A percentile compares a stretch with the other conserved stretches of the same genome.
phyloP scores from a whole-genome alignment of 2,888 invertebrate genomes.

The Protodeltote pygarga region DNA sequence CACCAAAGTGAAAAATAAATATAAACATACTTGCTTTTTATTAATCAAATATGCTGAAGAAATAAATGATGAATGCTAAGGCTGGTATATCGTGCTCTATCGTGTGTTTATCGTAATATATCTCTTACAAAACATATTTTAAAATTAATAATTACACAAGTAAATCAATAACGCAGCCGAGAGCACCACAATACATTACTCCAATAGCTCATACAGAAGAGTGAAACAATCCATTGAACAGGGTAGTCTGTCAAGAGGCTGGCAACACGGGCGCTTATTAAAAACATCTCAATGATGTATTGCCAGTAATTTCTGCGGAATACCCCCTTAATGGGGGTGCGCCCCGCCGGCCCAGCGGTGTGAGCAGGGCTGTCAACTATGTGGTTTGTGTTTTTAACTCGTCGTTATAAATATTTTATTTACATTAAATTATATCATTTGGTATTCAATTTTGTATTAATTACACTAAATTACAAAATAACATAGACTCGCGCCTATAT shows the following conservation, averaged over 20 bases:
- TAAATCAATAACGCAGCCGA: constrained; percentile 33
- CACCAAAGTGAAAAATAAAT: too few relatives aligned
- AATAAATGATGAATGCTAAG: too few relatives aligned
- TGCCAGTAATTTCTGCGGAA: constrained; percentile 75
- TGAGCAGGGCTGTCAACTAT: constrained; percentile 37
- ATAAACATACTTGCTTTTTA: too few relatives aligned
- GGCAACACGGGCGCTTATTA: constrained; percentile 71
- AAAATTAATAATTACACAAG: too few relatives aligned
- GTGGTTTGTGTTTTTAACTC: not conserved
- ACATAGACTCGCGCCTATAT: too few relatives aligned
- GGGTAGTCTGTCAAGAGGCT: constrained; percentile 56
- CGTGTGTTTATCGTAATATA: too few relatives aligned
- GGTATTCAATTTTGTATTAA: too few relatives aligned
- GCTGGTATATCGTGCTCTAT: too few relatives aligned
- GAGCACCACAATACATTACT: constrained; percentile 32
- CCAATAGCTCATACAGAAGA: constrained; percentile 37
- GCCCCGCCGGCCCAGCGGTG: constrained; percentile 35
- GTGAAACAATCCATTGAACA: constrained; percentile 47
- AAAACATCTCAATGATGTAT: constrained; percentile 83
- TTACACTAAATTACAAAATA: too few relatives aligned
- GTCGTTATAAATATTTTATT: not conserved
- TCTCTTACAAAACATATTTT: too few relatives aligned
- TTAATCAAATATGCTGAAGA: too few relatives aligned
- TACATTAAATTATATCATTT: too few relatives aligned
- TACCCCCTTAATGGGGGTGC: constrained; percentile 52